Conservation (phyloP, 2,113 vertebrate species). For the Naja naja region DNA sequence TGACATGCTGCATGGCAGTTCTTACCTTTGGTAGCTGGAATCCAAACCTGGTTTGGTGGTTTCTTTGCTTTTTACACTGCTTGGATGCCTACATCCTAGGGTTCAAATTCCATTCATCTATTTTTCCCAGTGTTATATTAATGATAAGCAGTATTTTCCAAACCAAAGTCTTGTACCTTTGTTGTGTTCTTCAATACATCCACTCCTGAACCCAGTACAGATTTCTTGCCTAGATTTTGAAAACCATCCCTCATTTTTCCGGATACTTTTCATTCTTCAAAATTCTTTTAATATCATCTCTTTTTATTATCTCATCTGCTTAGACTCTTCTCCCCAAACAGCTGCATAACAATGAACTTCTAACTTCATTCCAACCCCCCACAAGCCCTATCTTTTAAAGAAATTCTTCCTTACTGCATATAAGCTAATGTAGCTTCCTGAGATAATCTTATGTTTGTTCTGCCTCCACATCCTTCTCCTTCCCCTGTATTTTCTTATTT, state of each 20-base stretch:
- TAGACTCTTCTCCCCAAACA: not conserved
- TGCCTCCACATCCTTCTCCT: not conserved
- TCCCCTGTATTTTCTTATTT: not conserved
- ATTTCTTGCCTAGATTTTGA: not conserved
- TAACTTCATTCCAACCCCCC: not conserved
- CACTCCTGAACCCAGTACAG: not conserved
- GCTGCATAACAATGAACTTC: not conserved
- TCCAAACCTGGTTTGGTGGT: not conserved
- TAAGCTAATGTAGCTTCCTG: not conserved
- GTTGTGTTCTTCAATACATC: not conserved
- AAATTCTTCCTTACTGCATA: not conserved
- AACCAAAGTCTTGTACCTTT: not conserved
- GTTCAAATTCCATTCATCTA: not conserved
- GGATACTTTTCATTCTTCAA: not conserved
- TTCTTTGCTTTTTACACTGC: not conserved
- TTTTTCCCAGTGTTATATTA: not conserved
- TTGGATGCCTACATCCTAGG: not conserved
- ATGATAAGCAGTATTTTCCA: not conserved
- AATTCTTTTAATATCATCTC: not conserved
- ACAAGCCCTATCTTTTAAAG: not conserved
- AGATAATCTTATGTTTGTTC: not conserved
- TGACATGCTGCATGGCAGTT: not conserved
- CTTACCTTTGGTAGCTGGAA: not conserved
- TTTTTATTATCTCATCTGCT: not conserved
- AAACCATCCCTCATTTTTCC: not conserved